Conservation (phyloP, 1,140 invertebrate genomes). For the Anoplophora glabripennis region DNA sequence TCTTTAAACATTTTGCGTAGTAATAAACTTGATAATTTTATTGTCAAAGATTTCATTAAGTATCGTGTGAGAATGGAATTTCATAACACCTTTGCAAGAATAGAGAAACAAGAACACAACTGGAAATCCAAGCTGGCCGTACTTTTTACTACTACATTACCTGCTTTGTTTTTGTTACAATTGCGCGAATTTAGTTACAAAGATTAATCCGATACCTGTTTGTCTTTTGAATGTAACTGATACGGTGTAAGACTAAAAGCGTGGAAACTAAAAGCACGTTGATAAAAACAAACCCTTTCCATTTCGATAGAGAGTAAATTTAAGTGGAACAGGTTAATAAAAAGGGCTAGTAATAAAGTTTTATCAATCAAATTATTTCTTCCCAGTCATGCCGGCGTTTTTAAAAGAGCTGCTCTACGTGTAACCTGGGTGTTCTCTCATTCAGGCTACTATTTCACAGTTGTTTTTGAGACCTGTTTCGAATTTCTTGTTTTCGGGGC, state of each 20-base stretch:
- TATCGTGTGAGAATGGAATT: too few relatives aligned
- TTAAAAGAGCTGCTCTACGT: slow-evolving; percentile 11
- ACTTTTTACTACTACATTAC: slow-evolving; percentile 13
- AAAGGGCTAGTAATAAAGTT: slow-evolving; percentile 32
- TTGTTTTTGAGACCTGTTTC: slow-evolving; percentile 32
- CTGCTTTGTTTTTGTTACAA: slow-evolving; percentile 31
- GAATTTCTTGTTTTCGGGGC: slow-evolving; percentile 25
- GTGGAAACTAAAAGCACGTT: slow-evolving; percentile 11
- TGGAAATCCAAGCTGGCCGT: slow-evolving; percentile 5
- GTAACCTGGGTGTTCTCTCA: slow-evolving; percentile 32
- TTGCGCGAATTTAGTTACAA: slow-evolving; percentile 34
- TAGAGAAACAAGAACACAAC: too few relatives aligned
- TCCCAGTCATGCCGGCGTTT: slow-evolving; percentile 29
- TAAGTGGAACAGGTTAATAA: slow-evolving; percentile 27
- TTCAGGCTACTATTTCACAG: slow-evolving; percentile 34
- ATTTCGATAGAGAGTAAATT: slow-evolving; percentile 21
- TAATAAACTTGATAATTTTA: too few relatives aligned
- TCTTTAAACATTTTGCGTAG: too few relatives aligned
- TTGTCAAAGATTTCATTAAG: too few relatives aligned
- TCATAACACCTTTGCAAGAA: too few relatives aligned
- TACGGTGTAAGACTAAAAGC: slow-evolving; percentile 3
- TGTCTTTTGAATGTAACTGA: slow-evolving; percentile 32
- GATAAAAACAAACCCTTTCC: slow-evolving; percentile 31
- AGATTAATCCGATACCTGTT: slow-evolving; percentile 29
- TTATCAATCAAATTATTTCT: slow-evolving; percentile 38